Conservation (phyloP, 2,113 vertebrate species). For the Alosa alosa region DNA sequence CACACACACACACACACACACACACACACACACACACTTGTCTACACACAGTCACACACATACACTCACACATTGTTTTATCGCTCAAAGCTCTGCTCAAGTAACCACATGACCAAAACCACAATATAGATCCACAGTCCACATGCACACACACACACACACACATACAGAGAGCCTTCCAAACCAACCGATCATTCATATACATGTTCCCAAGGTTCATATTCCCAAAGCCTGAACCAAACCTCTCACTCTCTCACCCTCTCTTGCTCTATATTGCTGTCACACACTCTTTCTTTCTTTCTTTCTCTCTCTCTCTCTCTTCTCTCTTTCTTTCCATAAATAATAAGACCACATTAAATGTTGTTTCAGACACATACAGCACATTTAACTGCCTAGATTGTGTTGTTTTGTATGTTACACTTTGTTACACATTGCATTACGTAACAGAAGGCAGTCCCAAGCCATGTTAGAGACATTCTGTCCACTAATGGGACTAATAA, state of each 20-base stretch:
- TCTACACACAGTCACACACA: neutral
- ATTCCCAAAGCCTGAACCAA: neutral
- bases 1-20: constrained; percentile 18
- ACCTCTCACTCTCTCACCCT: neutral
- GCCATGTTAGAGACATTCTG: no score
- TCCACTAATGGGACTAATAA: no score
- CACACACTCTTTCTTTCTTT: constrained; percentile 7
- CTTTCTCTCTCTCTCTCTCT: neutral
- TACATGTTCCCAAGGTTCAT: neutral
- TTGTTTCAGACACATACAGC: no score
- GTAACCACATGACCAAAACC: neutral
- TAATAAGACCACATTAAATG: neutral
- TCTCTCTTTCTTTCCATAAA: neutral
- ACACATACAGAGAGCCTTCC: neutral
- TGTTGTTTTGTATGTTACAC: no score
- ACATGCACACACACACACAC: neutral
- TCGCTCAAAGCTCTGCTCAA: neutral
- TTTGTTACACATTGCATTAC: no score
- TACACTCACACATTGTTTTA: neutral
- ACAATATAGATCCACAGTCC: neutral
- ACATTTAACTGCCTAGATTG: no score
- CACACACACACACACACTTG: constrained; percentile 13
- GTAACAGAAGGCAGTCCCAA: no score
- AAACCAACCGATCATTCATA: neutral
- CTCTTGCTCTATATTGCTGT: neutral